Conservation (phyloP, 1,140 invertebrate genomes). For the Bombus waltoni region DNA sequence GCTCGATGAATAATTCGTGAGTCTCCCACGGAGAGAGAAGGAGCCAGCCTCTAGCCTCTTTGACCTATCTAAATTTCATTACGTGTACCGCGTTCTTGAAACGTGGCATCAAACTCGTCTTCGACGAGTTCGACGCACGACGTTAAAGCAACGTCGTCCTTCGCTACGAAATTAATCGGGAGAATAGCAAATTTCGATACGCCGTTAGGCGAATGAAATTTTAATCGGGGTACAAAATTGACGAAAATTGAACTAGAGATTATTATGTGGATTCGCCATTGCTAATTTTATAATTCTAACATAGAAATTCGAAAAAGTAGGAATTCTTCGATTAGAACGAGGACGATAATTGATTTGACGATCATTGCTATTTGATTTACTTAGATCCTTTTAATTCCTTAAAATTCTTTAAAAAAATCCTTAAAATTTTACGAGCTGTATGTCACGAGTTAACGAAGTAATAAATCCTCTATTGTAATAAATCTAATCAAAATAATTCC, state of each 20-base stretch:
- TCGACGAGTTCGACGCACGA: neutral
- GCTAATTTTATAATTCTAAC: neutral
- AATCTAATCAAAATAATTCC: too few relatives aligned
- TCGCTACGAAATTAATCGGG: neutral
- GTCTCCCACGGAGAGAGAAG: neutral
- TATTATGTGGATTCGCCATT: neutral
- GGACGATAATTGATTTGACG: neutral
- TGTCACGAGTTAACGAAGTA: too few relatives aligned
- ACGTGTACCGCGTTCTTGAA: neutral
- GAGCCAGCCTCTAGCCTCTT: neutral
- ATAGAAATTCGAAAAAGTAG: neutral
- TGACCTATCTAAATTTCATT: conserved; percentile 39
- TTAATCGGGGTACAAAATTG: neutral
- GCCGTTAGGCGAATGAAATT: too few relatives aligned
- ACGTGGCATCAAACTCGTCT: neutral
- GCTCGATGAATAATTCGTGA: conserved; percentile 42
- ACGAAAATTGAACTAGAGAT: neutral
- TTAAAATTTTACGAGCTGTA: too few relatives aligned
- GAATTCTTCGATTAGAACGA: neutral
- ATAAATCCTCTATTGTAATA: too few relatives aligned
- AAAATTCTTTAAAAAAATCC: too few relatives aligned
- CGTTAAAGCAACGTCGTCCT: neutral
- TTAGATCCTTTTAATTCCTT: too few relatives aligned
- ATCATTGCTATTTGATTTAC: too few relatives aligned
- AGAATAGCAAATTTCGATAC: neutral